Base-by-base conservation (phyloP, 2,888 invertebrate genomes). In the Nomada flava region DNA sequence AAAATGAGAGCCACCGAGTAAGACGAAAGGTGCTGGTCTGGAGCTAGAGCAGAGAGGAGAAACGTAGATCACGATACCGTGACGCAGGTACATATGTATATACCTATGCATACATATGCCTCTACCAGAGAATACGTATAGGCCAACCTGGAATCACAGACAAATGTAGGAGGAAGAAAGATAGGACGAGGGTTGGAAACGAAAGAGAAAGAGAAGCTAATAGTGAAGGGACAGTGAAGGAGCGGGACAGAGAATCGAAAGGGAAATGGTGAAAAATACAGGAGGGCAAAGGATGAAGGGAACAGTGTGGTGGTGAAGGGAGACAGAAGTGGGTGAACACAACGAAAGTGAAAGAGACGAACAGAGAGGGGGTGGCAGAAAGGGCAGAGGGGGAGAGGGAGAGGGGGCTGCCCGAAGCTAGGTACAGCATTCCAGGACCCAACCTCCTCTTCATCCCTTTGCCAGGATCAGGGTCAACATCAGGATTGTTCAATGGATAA, bases 341-440 rank as follows among this genome's bases (percentile, higher is more conserved):
- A 67, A 70, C 15, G 76, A 79, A 59, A 69, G 53, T 64, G 73
- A 55, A 64, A 55, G 79, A 76, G 70, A 83, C 18, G 36, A 53
- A 64, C 0, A 52, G 68, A 79, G 52, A 50, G 60, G 26, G 70
- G 59, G 63, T 15, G 47, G 42, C n/a, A 23, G 52, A 60, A 44
- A 29, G 72, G 62, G 20, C 36, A 53, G 60, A 47, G 76, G 36
- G 36, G 36, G 7, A 7, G 63, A 71, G 75, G 23, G 52, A 36
- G 20, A 44, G 68, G n/a, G 42, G 59, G 60, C 62, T 60, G 79
- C 79, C 78, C 65, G 79, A 72, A 87, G 89, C 86, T 86, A 88
- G 89, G 79, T 86, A 85, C 86, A 73, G 84, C 91, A 91, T 91
- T 90, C 90, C 91, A 86, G 86, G 85, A 88, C 82, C 84, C 82